Evolutionary conservation across 2,888 invertebrate genomes (phyloP).

Genomic region (Empis stercorea): DNA sequence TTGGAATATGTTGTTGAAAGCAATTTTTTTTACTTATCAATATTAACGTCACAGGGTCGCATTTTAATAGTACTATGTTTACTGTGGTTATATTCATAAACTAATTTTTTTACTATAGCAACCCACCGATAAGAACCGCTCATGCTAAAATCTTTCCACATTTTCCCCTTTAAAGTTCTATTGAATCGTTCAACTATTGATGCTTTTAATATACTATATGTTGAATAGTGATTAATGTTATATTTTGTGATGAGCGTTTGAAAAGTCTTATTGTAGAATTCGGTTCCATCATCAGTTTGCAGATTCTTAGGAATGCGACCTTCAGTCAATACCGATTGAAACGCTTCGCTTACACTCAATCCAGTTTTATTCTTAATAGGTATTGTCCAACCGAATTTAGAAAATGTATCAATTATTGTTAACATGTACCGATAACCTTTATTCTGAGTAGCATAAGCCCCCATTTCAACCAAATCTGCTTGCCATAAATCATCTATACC

Average conservation of each 20-base stretch:
- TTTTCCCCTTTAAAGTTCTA: conserved; percentile 15
- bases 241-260: conserved; percentile 13
- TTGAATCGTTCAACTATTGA: conserved; percentile 17
- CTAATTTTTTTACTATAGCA: conserved; percentile 11
- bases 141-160: conserved; percentile 17
- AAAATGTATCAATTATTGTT: conserved; percentile 27
- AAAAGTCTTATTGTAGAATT: conserved; percentile 18
- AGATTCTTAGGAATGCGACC: conserved; percentile 1
- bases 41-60: conserved; percentile 16
- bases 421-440: conserved; percentile 24
- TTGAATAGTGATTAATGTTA: conserved; percentile 9
- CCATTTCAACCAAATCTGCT: conserved; percentile 22
- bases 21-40: background rate
- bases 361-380: background rate
- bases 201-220: conserved; percentile 15
- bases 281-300: conserved; percentile 13
- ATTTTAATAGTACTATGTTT: conserved; percentile 17
- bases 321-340: background rate
- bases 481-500: conserved; percentile 13
- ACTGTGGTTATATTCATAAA: conserved; percentile 14
- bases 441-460: conserved; percentile 21
- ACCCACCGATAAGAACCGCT: conserved; percentile 18
- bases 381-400: background rate
- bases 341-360: background rate
- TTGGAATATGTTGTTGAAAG: background rate